Evolutionary conservation across 2,113 vertebrate genomes (phyloP), one percentile per base, ranked within the genome.

Genomic region (Canis aureus): DNA sequence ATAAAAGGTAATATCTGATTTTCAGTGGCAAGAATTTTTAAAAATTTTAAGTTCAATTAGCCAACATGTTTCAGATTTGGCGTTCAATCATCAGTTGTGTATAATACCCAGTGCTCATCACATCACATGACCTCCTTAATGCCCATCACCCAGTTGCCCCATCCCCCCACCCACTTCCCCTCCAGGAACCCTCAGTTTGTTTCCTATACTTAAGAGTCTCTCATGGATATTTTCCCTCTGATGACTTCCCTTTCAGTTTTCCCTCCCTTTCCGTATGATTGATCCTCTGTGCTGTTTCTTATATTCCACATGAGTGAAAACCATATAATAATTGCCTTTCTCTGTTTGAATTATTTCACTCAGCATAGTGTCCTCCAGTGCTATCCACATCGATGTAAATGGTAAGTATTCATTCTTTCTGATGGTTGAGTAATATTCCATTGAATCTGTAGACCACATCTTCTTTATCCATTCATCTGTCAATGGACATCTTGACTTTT

Each of bases 1-100:
- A 96, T 60, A 96, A 97, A 97, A 97, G 91, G 96, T 79, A 97
- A n/a, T 97, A 97, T 97, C 98, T 97, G 19, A 95, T 97, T 97
- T 98, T 89, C 87, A 94, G 3, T 97, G 74, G 16, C 59, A 98
- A 98, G 83, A 98, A 89, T 78, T 67, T 59, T 59, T 59, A 8
- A 16, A 67, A 17, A 17, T n/a, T n/a, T 67, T 67, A 67, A 67
- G n/a, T 67, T 67, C 32, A 17, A 29, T 19, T 67, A 67, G 66
- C 32, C 66, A 67, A 67, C 32, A 67, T 67, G 32, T 67, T n/a
- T 67, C 66, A 67, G 66, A n/a, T n/a, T 29, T 67, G n/a, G 66
- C 8, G 67, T n/a, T n/a, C 67, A n/a, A 69, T 69, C 67, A n/a
- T 67, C 32, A 8, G 66, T n/a, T 67, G 66, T 16, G 19, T n/a